phyloP scores from a whole-genome alignment of 2,888 invertebrate genomes.

The Scaptomyza polygonia region DNA sequence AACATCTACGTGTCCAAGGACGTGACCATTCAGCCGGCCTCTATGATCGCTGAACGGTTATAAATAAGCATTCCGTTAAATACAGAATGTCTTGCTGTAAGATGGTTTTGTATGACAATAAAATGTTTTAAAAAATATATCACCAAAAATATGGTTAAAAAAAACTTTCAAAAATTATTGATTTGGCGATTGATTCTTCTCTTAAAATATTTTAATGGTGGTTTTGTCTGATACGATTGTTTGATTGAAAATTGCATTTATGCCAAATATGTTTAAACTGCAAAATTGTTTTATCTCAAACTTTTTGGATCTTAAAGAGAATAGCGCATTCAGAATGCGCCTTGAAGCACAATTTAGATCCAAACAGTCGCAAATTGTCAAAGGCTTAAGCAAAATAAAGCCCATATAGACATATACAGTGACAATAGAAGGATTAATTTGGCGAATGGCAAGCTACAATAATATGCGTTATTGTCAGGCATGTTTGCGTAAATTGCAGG shows the following conservation, averaged over 20 bases:
- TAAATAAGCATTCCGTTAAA: conserved; percentile 26
- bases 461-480: conserved; percentile 60
- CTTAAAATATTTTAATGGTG: too few species aligned
- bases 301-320: not conserved
- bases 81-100: conserved; percentile 56
- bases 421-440: conserved; percentile 46
- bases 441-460: conserved; percentile 30
- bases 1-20: conserved; percentile 39
- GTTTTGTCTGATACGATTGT: too few species aligned
- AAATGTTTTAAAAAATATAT: conserved; percentile 6
- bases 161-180: not conserved
- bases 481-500: conserved; percentile 53
- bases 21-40: conserved; percentile 32
- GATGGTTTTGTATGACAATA: conserved; percentile 26
- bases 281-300: not conserved
- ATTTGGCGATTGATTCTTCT: not conserved
- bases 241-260: too few species aligned
- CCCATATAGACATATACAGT: conserved; percentile 8
- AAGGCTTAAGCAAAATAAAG: conserved; percentile 33
- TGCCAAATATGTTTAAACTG: not conserved
- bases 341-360: not conserved
- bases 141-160: not conserved
- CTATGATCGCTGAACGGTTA: conserved; percentile 30
- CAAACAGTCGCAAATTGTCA: conserved; percentile 31
- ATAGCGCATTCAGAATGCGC: not conserved